Conservation (phyloP, 2,113 vertebrate species). For the Nothobranchius kuhntae region DNA sequence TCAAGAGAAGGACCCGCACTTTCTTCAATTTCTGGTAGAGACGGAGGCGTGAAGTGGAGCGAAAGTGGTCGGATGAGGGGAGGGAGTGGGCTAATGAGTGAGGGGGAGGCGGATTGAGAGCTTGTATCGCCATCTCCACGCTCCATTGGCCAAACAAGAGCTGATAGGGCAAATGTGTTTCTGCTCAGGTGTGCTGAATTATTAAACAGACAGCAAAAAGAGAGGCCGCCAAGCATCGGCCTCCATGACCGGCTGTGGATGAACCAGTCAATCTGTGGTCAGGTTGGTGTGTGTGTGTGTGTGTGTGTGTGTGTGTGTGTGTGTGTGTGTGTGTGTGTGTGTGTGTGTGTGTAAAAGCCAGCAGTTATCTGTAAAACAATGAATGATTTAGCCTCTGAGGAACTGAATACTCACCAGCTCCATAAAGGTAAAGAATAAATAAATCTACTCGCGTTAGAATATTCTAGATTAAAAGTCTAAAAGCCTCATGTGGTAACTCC, state of each 20-base stretch:
- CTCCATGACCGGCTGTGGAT: slow-evolving; percentile 45
- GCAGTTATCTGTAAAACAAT: slow-evolving; percentile 21
- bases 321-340: slow-evolving; percentile 9
- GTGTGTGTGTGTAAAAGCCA: background rate
- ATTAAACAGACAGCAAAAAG: slow-evolving; percentile 72
- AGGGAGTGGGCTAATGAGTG: slow-evolving; percentile 20
- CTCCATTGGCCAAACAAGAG: slow-evolving; percentile 69
- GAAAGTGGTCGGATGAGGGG: slow-evolving; percentile 8
- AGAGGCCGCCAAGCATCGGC: slow-evolving; percentile 63
- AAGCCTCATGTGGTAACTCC: slow-evolving; percentile 23
- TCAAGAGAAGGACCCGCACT: background rate
- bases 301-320: slow-evolving; percentile 2
- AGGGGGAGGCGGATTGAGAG: slow-evolving; percentile 38
- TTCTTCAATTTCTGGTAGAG: slow-evolving; percentile 29
- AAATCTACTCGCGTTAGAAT: slow-evolving; percentile 54
- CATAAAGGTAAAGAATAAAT: slow-evolving; percentile 12
- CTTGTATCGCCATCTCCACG: slow-evolving; percentile 69
- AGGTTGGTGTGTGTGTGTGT: slow-evolving; percentile 11
- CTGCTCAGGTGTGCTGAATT: slow-evolving; percentile 78
- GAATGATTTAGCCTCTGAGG: slow-evolving; percentile 25
- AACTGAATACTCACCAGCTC: slow-evolving; percentile 16
- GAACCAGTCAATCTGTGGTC: slow-evolving; percentile 52
- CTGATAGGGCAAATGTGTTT: slow-evolving; percentile 78
- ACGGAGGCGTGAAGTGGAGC: slow-evolving; percentile 32
- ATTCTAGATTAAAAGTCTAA: slow-evolving; percentile 49